Conservation (phyloP, 1,140 invertebrate genomes). For the Diorhabda carinulata region DNA sequence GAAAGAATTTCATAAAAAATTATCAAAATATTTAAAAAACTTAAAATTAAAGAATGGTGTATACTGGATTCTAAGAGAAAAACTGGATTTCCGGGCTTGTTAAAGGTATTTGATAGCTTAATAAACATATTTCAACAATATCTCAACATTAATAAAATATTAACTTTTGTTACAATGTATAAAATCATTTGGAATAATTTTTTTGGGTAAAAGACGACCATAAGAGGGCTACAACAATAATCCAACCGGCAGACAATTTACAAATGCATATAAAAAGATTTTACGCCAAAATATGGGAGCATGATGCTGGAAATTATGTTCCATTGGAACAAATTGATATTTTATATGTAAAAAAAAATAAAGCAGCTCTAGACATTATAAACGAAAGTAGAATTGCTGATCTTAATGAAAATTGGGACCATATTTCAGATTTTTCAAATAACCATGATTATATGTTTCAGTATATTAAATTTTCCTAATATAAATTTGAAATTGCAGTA, state of each 20-base stretch:
- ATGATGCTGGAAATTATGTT: not conserved
- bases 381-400: not conserved
- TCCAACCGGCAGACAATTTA: slow-evolving; percentile 41
- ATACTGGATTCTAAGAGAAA: slow-evolving; percentile 25
- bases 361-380: not conserved
- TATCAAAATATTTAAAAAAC: slow-evolving; percentile 25
- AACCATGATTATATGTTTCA: not conserved
- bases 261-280: slow-evolving; percentile 28
- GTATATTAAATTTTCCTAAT: too few relatives aligned
- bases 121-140: slow-evolving; percentile 34
- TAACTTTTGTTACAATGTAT: slow-evolving; percentile 40
- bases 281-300: not conserved
- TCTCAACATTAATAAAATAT: slow-evolving; percentile 24
- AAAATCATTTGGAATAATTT: slow-evolving; percentile 48
- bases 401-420: not conserved
- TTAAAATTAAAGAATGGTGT: slow-evolving; percentile 19
- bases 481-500: too few relatives aligned
- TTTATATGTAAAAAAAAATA: not conserved
- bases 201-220: slow-evolving; percentile 37
- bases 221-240: slow-evolving; percentile 45
- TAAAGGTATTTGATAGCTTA: slow-evolving; percentile 35
- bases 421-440: not conserved
- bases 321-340: not conserved
- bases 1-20: slow-evolving; percentile 21
- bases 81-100: slow-evolving; percentile 40